Evolutionary conservation across 1,140 invertebrate species (phyloP), one percentile per base, ranked within the genome.

Genomic region (Tetragonula clypearis): DNA sequence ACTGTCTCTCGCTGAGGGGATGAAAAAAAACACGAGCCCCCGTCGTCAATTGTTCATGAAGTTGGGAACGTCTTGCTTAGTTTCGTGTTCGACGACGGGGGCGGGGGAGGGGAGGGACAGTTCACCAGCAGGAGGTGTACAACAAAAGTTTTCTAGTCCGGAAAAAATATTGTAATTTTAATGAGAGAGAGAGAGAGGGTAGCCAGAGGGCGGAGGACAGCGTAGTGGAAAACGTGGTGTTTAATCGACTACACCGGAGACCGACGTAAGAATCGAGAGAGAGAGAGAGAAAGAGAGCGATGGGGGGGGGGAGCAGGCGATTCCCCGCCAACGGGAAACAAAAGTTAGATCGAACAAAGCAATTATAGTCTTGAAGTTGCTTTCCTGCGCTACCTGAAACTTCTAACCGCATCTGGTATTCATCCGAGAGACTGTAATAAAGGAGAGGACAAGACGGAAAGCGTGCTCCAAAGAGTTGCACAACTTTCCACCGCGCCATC

Each of bases 351-450:
- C 87, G 87, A 90, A 90, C 87, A 91, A 90, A 91, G 89, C 85
- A 90, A 91, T 91, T 91, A 91, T 88, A 91, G 87, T 91, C 89
- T 75, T 87, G 87, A 88, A 90, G 89, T 86, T 86, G 87, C 87
- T 90, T 82, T 30, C 30, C 79, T 79, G 86, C 81, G 80, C 86
- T 88, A 90, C 84, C 87, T 82, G 85, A 90, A 91, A 91, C 87
- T 91, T 91, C 87, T 87, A 89, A 91, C 90, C 85, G 89, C 90
- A 90, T 91, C 90, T 91, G 87, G 89, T 91, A 91, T 91, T 91
- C 90, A 90, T 90, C 89, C 89, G 87, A 89, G 79, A 74, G 89
- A 88, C 83, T 88, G 83, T 91, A 90, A 90, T 90, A 90, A 91
- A 90, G 90, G 89, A 89, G 87, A 86, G 89, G 85, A 88, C 79